Percentiles rank a stretch among this genome's conserved stretches.
Conservation (phyloP, 2,888 invertebrate genomes). For the Axea sp. region DNA sequence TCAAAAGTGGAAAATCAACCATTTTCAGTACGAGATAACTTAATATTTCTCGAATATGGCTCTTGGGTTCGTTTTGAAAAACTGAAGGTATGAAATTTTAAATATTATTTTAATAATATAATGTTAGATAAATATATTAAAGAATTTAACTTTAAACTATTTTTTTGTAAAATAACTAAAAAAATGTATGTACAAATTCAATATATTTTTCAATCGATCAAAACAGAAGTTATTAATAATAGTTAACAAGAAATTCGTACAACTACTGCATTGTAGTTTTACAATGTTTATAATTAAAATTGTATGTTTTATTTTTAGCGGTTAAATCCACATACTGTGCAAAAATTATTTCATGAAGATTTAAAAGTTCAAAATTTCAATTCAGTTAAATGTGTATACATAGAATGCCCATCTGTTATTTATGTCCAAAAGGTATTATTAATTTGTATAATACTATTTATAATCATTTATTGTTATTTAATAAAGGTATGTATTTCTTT, state of each 20-base stretch:
- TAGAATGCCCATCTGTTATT: constrained; percentile 84
- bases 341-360: constrained; percentile 73
- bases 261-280: too few species aligned
- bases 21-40: constrained; percentile 78
- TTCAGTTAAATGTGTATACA: constrained; percentile 81
- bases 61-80: constrained; percentile 65
- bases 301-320: constrained; percentile 60
- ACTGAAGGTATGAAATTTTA: constrained; percentile 65
- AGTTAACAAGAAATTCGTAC: too few species aligned
- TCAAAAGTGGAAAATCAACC: constrained; percentile 27
- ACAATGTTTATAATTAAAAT: constrained; percentile 8
- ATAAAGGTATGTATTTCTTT: too few species aligned
- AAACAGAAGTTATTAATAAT: too few species aligned
- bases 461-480: too few species aligned
- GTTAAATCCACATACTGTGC: constrained; percentile 67
- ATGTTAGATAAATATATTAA: too few species aligned
- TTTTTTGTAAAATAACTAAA: too few species aligned
- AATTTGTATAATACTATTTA: neutral
- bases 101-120: too few species aligned
- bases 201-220: too few species aligned
- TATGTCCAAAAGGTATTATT: constrained; percentile 83
- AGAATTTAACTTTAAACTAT: too few species aligned
- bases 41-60: constrained; percentile 79
- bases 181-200: too few species aligned
- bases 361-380: constrained; percentile 78